Base-by-base conservation (phyloP, 2,888 invertebrate species). In the Apamea anceps region DNA sequence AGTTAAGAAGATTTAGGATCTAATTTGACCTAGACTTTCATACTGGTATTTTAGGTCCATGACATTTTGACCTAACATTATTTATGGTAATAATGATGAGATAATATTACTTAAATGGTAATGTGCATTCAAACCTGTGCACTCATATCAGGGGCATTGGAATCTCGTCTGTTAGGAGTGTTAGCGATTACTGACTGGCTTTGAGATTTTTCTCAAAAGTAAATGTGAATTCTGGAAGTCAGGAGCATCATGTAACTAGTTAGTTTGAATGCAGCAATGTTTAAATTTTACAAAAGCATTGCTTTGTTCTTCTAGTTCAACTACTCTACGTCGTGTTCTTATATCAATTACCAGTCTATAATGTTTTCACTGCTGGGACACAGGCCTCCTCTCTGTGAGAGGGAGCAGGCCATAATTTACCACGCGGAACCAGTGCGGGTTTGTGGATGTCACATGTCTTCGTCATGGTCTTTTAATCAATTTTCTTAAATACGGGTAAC, bases 21-120 rank as follows among this genome's bases (percentile, higher is more conserved):
- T 45, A 18, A 18, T 25, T 25, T 80, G 66, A n/a, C 66, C 75
- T 74, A 79, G 80, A 84, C 73, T 76, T 73, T 67, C 13, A 42
- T 8, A 13, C 15, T 21, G 0, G 1, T 54, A n/a, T 48, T 48
- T 32, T 32, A 45, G 13, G 2, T 10, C 66, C 80, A 42, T 87
- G 87, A 85, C 87, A 77, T 87, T 84, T 70, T 75, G 25, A 15
- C 6, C 6, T 10, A 37, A 32, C 18, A 72, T 54, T 57, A 48
- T 66, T 51, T 66, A 80, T 54, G 62, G 25, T 57, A 18, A 51
- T 71, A 32, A 18, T n/a, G 32, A 77, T 45, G 2, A n/a, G n/a
- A 32, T n/a, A 12, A 37, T 6, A n/a, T 48, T 57, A 13, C 18
- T 37, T 57, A 62, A 21, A 42, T n/a, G n/a, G 4, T 15, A 32